These are phyloP conservation scores for Furcifer pardalis DNA, from an alignment of 2,797 vertebrate genomes.

Conservation along the genomic window DNA sequence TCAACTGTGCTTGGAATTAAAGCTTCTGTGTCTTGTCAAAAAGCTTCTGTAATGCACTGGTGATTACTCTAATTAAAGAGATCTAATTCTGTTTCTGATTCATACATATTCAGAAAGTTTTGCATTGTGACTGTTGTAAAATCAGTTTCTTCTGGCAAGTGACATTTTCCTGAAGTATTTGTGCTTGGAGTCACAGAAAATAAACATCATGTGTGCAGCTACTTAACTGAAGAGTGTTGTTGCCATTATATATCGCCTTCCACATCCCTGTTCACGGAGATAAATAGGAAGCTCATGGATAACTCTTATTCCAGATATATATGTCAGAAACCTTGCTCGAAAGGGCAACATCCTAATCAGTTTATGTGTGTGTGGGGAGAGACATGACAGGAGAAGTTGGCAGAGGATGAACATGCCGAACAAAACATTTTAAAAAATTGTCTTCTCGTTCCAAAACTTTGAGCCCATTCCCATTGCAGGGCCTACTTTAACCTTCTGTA, in stretches of 20 bases:
- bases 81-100: background rate
- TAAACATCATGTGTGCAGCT: background rate
- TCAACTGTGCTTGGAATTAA: constrained; percentile 6
- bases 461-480: background rate
- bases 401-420: background rate
- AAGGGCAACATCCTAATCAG: background rate
- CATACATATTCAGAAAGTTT: constrained; percentile 31
- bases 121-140: background rate
- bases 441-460: background rate
- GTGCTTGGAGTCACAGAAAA: constrained; percentile 53
- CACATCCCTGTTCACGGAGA: background rate
- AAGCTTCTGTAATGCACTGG: constrained; percentile 11
- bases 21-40: background rate
- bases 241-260: constrained; percentile 19
- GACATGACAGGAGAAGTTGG: background rate
- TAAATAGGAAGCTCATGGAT: background rate
- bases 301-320: background rate
- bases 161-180: constrained; percentile 32
- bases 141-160: background rate
- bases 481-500: background rate
- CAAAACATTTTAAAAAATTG: no score
- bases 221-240: background rate
- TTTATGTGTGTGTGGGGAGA: background rate
- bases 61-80: constrained; percentile 6
- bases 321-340: background rate